These are phyloP conservation scores for Hiodon alosoides DNA, from an alignment of 2,113 vertebrate species.

Conservation along the genomic window DNA sequence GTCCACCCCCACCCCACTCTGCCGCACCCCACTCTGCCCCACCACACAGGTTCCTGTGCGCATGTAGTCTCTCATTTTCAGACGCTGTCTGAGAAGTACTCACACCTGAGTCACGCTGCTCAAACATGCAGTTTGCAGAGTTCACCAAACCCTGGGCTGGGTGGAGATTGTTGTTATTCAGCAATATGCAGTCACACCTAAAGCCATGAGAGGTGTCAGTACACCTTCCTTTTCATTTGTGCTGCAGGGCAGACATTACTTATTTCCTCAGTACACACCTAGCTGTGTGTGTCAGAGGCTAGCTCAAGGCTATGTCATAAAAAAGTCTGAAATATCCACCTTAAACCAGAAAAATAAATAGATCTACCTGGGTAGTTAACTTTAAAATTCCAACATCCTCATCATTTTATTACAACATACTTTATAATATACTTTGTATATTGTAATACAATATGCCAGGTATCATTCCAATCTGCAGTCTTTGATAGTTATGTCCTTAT, in stretches of 20 bases:
- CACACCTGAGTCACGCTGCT: constrained; percentile 69
- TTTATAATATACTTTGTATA: no score
- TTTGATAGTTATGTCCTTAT: no score
- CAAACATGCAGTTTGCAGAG: constrained; percentile 44
- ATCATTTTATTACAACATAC: no score
- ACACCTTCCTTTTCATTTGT: constrained; percentile 29
- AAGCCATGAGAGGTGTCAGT: constrained; percentile 28
- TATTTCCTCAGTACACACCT: constrained; percentile 44
- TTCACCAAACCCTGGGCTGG: neutral
- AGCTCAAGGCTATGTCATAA: neutral
- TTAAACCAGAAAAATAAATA: neutral
- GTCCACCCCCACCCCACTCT: constrained; percentile 58
- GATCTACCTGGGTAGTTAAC: neutral
- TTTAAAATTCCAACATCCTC: no score
- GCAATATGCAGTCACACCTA: constrained; percentile 40
- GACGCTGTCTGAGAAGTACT: constrained; percentile 54
- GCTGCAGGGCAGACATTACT: constrained; percentile 41
- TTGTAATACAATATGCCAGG: no score
- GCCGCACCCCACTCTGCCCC: constrained; percentile 54
- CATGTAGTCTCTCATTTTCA: constrained; percentile 53
- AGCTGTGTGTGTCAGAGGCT: neutral
- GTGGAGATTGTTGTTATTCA: constrained; percentile 38
- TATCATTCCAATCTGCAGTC: no score
- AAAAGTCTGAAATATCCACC: neutral
- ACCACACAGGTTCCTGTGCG: constrained; percentile 9